Percentiles rank a stretch among this genome's conserved stretches.
These are phyloP conservation scores for Lophotriccus pileatus DNA, from an alignment of 2,797 vertebrate species.

Conservation along the genomic window DNA sequence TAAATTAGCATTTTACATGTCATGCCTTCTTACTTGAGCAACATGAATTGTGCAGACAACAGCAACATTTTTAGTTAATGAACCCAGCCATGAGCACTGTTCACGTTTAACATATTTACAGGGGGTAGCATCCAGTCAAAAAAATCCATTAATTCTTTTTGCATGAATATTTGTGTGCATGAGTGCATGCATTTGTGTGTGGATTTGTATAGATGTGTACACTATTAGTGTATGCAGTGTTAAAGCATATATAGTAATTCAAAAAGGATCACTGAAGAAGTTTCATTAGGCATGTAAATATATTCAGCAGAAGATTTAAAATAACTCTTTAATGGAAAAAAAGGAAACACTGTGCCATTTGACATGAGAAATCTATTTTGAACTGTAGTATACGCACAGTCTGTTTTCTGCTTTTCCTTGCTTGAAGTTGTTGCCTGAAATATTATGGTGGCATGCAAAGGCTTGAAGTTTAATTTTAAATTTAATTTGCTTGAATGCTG, in stretches of 20 bases:
- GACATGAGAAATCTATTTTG: slow-evolving; percentile 40
- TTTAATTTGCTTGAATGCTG: slow-evolving; percentile 60
- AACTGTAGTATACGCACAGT: slow-evolving; percentile 10
- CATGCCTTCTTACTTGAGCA: neutral
- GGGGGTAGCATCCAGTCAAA: slow-evolving; percentile 21
- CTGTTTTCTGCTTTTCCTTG: slow-evolving; percentile 26
- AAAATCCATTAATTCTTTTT: slow-evolving; percentile 55
- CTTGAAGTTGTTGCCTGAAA: slow-evolving; percentile 54
- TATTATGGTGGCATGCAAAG: slow-evolving; percentile 37
- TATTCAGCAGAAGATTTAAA: slow-evolving; percentile 49
- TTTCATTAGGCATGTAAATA: slow-evolving; percentile 49
- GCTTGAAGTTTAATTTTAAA: slow-evolving; percentile 65
- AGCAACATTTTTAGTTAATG: slow-evolving; percentile 19
- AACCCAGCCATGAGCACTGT: neutral
- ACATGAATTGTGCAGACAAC: neutral
- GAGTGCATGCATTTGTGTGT: neutral
- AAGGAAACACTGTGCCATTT: slow-evolving; percentile 6
- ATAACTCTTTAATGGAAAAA: slow-evolving; percentile 39
- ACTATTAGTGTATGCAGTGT: neutral
- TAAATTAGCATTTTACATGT: slow-evolving; percentile 4
- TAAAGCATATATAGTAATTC: neutral
- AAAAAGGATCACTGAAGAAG: neutral
- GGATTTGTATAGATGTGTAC: neutral
- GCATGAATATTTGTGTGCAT: slow-evolving; percentile 1
- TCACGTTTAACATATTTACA: slow-evolving; percentile 25